Conservation (phyloP, 1,140 invertebrate species). For the Andricus grossulariae region DNA sequence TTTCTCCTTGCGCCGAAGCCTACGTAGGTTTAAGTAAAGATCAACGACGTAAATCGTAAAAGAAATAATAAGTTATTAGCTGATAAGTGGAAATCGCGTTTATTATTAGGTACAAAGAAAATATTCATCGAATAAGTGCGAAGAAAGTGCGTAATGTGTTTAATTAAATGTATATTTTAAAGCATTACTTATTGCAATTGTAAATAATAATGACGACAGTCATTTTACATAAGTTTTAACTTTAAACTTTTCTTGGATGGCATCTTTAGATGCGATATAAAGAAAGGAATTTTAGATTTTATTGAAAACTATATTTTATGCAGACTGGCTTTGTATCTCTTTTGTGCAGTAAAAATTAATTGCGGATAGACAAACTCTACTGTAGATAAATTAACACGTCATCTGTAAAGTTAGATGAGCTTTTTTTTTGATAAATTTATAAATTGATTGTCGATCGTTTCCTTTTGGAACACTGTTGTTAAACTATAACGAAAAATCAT, state of each 20-base stretch:
- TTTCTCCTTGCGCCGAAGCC: background rate
- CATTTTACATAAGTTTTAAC: background rate
- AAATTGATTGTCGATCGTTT: too few relatives aligned
- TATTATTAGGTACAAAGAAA: background rate
- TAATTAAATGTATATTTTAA: constrained; percentile 3
- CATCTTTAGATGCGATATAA: background rate
- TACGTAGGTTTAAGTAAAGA: background rate
- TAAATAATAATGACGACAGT: constrained; percentile 2
- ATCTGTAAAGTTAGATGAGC: too few relatives aligned
- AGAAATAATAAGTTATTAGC: background rate
- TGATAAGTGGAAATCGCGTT: background rate
- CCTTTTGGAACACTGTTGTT: too few relatives aligned
- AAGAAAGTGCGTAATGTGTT: constrained; percentile 10
- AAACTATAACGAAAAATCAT: too few relatives aligned
- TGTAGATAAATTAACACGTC: too few relatives aligned
- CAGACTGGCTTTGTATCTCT: background rate
- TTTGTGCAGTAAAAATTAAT: background rate
- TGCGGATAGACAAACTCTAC: too few relatives aligned
- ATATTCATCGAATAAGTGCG: background rate
- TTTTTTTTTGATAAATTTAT: too few relatives aligned
- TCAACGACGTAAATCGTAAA: background rate
- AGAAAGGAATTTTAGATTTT: background rate
- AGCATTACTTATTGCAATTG: constrained; percentile 4
- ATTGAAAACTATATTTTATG: background rate
- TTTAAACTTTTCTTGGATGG: background rate